Evolutionary conservation across 2,113 vertebrate genomes (phyloP), one percentile per base, ranked within the genome.

Genomic region (Himantopus leucocephalus): DNA sequence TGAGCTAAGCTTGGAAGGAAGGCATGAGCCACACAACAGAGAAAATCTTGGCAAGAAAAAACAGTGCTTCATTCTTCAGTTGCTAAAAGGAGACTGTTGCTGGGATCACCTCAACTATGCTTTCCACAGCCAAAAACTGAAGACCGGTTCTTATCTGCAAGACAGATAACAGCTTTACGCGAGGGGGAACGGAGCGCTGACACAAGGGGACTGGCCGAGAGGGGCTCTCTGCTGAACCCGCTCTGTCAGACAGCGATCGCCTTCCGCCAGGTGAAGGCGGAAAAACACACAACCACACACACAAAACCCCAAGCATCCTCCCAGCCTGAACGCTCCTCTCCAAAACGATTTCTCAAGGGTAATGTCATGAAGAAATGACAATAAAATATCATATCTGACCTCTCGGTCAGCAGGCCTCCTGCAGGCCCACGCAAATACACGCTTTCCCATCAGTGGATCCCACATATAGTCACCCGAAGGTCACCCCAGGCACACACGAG

Each of bases 401-500:
- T 15, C 53, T 18, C 0, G 7, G 52, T 24, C 63, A 27, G 39
- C 66, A 83, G 43, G 19, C 8, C 13, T 70, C 48, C 3, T 2
- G 29, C 17, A 45, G 19, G 14, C 20, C 37, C 37, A 7, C 1
- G 10, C 29, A 66, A 35, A 60, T 5, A 5, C 39, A 15, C 39
- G 24, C 8, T 9, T 22, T 23, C 12, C 52, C 48, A 8, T 3
- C 14, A 11, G 14, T 4, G 27, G 47, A 24, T 26, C 43, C 48
- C 3, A 6, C 8, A 1, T 11, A 20, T 0, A 0, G 0, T 5
- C 45, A 37, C 23, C 47, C 11, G 15, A 47, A 9, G 6, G 53
- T 12, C 83, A 41, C 71, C 67, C 22, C 5, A 14, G 48, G 41
- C 85, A 72, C 35, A 2, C 32, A 12, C 0, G 4, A 48, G 37